Base-by-base conservation (phyloP, 2,113 vertebrate species). In the Hippocampus comes region DNA sequence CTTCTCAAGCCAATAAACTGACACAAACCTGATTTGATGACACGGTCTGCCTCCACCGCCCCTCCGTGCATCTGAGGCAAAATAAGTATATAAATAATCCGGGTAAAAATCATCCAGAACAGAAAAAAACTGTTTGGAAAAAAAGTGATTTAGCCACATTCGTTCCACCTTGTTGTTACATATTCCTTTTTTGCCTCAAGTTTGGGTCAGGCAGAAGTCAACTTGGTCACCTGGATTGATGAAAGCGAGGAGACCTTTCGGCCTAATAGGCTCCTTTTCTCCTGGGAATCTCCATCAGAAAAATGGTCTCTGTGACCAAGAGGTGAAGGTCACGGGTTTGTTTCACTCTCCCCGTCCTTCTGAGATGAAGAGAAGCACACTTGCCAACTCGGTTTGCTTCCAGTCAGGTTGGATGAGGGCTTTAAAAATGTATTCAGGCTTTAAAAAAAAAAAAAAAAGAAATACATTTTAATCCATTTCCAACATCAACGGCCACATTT, bases 231-330 rank as follows among this genome's bases (percentile, higher is more conserved):
- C 79, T 83, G 71, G 30, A 63, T 73, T 65, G 81, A 79, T 64
- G 78, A 82, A 73, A 86, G 74, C 73, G 53, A 17, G 57, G 57
- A 41, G 1, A 68, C 72, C 67, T 77, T 83, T 80, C 74, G 1
- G 23, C 69, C 74, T 76, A 68, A 83, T 69, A 66, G n/a, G 23
- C 67, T 18, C 18, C 17, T 68, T 70, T 64, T 68, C 81, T 64
- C 80, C 21, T 34, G 77, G 76, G 81, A 76, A 4, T 65, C 60
- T 63, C 27, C 64, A 64, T 71, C 11, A 75, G 78, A 77, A 81
- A 78, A 82, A 80, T 76, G 82, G 80, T 79, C 72, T 85, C 70
- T 73, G 76, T 77, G 70, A 78, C 72, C 20, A 66, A 73, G 68
- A 21, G 9, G 21, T 55, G 30, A 27, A 42, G 71, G 71, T 63